Conservation (phyloP, 2,888 invertebrate species). For the Diadegma fenestrale region DNA sequence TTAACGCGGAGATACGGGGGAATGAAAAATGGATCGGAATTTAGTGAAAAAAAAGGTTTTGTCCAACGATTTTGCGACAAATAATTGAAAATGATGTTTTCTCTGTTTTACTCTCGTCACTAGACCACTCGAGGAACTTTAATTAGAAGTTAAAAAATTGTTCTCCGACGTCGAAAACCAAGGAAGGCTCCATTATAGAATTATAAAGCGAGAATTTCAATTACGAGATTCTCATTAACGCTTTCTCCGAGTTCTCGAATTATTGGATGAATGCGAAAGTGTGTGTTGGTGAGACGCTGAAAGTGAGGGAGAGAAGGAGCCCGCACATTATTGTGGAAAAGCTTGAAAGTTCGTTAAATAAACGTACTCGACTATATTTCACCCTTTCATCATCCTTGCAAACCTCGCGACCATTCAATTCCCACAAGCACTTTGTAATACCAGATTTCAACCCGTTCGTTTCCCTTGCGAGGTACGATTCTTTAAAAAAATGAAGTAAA, state of each 20-base stretch:
- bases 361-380: conserved; percentile 61
- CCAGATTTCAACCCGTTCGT: conserved; percentile 44
- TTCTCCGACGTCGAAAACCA: not conserved
- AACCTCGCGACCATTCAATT: conserved; percentile 42
- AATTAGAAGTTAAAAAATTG: conserved; percentile 38
- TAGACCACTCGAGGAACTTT: conserved; percentile 7
- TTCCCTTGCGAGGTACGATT: conserved; percentile 4
- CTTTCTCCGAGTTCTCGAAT: conserved; percentile 28
- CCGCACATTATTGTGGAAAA: conserved; percentile 43
- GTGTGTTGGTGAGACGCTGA: not conserved
- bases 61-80: not conserved
- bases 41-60: not conserved
- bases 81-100: not conserved
- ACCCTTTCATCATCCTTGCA: conserved; percentile 42
- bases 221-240: conserved; percentile 54
- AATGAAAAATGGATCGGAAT: not conserved
- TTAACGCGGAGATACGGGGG: too few relatives aligned
- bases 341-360: conserved; percentile 60
- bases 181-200: conserved; percentile 16
- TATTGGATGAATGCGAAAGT: conserved; percentile 32
- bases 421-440: conserved; percentile 58
- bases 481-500: not conserved
- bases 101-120: not conserved
- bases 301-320: not conserved
- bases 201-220: conserved; percentile 35